These are phyloP conservation scores for Nephila pilipes DNA, from an alignment of 1,140 invertebrate genomes.

Conservation along the genomic window DNA sequence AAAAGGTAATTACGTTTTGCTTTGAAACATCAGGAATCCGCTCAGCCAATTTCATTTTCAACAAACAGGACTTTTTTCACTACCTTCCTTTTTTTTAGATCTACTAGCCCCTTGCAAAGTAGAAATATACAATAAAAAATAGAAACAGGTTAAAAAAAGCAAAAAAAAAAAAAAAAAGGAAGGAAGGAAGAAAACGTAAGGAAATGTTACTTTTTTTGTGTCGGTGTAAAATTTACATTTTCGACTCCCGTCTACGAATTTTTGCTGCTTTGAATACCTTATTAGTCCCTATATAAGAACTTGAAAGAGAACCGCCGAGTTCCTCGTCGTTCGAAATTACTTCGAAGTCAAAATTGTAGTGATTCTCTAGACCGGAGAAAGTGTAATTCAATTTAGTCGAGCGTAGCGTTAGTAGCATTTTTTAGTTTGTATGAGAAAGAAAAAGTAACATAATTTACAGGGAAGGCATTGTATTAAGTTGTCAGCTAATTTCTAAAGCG, in stretches of 20 bases:
- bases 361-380: neutral
- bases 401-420: neutral
- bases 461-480: too few relatives aligned
- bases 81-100: neutral
- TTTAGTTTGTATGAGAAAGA: too few relatives aligned
- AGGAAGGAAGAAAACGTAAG: neutral
- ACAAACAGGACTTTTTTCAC: neutral
- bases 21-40: neutral
- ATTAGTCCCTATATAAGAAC: slow-evolving; percentile 14
- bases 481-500: too few relatives aligned
- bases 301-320: slow-evolving; percentile 16
- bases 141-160: neutral
- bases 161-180: neutral
- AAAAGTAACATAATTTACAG: too few relatives aligned
- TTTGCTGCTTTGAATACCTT: slow-evolving; percentile 18
- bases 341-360: neutral
- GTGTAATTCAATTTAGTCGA: neutral
- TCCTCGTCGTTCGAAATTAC: neutral
- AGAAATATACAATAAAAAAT: neutral
- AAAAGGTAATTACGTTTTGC: neutral
- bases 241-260: neutral
- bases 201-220: neutral
- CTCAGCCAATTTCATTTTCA: neutral
- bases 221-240: slow-evolving; percentile 27
- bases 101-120: neutral